phyloP scores from a whole-genome alignment of 2,888 invertebrate species.

The Gordius sp. region DNA sequence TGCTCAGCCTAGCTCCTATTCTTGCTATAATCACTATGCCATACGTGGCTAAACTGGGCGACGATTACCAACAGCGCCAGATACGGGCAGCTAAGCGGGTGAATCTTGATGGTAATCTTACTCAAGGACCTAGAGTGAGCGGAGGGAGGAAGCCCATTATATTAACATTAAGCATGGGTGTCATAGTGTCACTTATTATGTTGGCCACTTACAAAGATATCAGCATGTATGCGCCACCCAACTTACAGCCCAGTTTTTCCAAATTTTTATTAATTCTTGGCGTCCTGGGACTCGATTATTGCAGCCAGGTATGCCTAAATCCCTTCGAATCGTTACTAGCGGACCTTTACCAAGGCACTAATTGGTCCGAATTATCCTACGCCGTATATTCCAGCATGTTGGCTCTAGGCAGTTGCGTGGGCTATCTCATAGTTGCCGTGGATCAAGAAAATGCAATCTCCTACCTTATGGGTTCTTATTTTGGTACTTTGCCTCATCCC shows the following conservation, averaged over 20 bases:
- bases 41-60: conserved; percentile 3
- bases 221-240: not conserved
- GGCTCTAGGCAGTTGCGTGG: conserved; percentile 10
- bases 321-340: not conserved
- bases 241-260: not conserved
- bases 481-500: not conserved
- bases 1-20: not conserved
- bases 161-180: not conserved
- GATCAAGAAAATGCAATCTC: not conserved
- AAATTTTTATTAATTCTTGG: conserved; percentile 1
- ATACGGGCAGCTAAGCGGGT: no score
- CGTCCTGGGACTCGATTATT: conserved; percentile 3
- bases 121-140: no score
- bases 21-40: not conserved
- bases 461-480: not conserved
- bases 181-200: not conserved
- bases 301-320: conserved; percentile 5
- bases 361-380: not conserved
- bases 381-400: conserved; percentile 3
- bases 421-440: conserved; percentile 3
- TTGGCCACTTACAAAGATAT: not conserved
- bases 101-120: no score
- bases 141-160: not conserved
- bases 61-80: not conserved
- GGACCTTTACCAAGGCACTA: not conserved